Conservation (phyloP, 2,113 vertebrate species). For the Sylvietta virens region DNA sequence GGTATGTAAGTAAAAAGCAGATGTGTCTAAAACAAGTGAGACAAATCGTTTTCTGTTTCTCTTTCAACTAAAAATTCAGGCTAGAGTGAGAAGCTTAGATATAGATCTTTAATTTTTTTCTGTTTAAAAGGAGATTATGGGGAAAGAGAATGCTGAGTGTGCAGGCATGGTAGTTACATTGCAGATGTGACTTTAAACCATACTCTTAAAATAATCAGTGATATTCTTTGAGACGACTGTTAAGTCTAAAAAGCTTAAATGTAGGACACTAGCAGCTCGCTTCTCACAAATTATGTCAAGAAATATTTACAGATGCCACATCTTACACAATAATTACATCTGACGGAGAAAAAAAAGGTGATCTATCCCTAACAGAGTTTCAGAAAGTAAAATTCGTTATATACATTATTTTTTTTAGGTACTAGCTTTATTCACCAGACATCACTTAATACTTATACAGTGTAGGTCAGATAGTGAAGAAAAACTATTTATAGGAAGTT, state of each 20-base stretch:
- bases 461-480: background rate
- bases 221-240: background rate
- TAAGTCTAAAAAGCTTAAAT: background rate
- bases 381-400: background rate
- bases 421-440: background rate
- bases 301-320: background rate
- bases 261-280: rapidly evolving
- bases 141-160: background rate
- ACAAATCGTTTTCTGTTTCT: background rate
- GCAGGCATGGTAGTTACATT: background rate
- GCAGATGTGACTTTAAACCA: background rate
- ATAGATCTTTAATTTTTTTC: background rate
- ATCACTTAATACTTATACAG: background rate
- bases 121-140: background rate
- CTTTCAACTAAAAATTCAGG: background rate
- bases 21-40: background rate
- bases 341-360: background rate
- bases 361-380: background rate
- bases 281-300: background rate
- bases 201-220: background rate
- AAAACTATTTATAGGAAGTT: background rate
- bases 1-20: background rate
- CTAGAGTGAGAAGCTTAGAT: background rate
- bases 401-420: background rate
- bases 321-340: background rate